phyloP scores from a whole-genome alignment of 2,888 invertebrate genomes.

The Prosapia bicincta region DNA sequence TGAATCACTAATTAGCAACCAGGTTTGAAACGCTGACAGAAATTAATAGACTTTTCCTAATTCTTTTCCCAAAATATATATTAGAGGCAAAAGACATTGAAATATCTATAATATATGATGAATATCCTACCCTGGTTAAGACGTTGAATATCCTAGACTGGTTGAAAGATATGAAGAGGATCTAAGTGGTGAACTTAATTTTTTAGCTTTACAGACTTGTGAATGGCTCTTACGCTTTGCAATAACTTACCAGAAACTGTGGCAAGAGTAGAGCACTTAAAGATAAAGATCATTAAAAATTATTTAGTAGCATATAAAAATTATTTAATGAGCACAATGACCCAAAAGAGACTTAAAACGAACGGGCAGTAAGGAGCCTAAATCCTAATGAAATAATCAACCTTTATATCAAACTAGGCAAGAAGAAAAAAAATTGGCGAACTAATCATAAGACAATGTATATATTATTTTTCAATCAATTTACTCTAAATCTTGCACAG shows the following conservation, averaged over 20 bases:
- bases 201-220: not conserved
- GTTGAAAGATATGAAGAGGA: not conserved
- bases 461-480: too few species aligned
- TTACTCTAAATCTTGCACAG: too few species aligned
- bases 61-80: not conserved
- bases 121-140: too few species aligned
- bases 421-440: not conserved
- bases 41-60: not conserved
- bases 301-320: too few species aligned
- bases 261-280: not conserved
- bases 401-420: not conserved
- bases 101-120: not conserved
- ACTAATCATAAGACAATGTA: too few species aligned
- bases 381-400: not conserved
- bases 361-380: not conserved
- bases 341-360: not conserved
- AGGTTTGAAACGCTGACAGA: not conserved
- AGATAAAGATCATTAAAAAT: not conserved
- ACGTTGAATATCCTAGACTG: too few species aligned
- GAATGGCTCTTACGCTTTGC: not conserved
- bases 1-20: too few species aligned
- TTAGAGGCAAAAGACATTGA: not conserved
- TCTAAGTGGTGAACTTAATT: not conserved
- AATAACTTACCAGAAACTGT: not conserved
- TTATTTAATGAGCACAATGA: not conserved